Percentiles rank a stretch among this genome's conserved stretches.
phyloP scores from a whole-genome alignment of 2,888 invertebrate species.

The Hesperia comma region DNA sequence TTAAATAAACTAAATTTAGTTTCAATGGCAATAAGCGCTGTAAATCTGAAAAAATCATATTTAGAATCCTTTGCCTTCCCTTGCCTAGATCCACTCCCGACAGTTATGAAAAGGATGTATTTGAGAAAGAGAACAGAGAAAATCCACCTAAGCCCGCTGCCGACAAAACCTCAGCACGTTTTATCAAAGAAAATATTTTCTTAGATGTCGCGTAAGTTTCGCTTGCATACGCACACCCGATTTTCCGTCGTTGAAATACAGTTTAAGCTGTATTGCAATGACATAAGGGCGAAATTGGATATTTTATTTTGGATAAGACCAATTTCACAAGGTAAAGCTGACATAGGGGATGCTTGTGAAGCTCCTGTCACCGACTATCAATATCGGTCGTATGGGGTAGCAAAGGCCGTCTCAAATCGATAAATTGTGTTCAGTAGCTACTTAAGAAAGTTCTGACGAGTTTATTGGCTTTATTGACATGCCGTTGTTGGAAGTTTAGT shows the following conservation, averaged over 20 bases:
- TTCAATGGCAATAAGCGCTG: conserved; percentile 41
- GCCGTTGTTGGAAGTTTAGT: conserved; percentile 59
- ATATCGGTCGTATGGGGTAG: conserved; percentile 78
- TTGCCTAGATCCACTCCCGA: conserved; percentile 68
- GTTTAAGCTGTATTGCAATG: conserved; percentile 42
- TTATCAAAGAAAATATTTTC: conserved; percentile 73
- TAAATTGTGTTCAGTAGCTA: conserved; percentile 74
- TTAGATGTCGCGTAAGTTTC: conserved; percentile 68
- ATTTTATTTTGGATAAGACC: conserved; percentile 25
- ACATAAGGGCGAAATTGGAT: conserved; percentile 48
- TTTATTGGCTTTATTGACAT: conserved; percentile 78
- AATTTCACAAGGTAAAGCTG: conserved; percentile 47
- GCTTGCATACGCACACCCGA: conserved; percentile 51
- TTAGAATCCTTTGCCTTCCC: conserved; percentile 62
- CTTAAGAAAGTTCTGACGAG: conserved; percentile 72
- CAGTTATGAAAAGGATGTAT: conserved; percentile 77
- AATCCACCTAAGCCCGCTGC: conserved; percentile 68
- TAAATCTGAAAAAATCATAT: conserved; percentile 61
- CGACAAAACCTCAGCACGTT: conserved; percentile 69
- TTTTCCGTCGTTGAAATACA: conserved; percentile 38
- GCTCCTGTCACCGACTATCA: conserved; percentile 78
- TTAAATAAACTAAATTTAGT: conserved; percentile 37
- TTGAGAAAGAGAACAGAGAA: conserved; percentile 59
- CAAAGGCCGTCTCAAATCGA: conserved; percentile 75
- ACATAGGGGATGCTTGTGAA: conserved; percentile 65